phyloP scores from a whole-genome alignment of 2,888 invertebrate species.

The Aromia moschata region DNA sequence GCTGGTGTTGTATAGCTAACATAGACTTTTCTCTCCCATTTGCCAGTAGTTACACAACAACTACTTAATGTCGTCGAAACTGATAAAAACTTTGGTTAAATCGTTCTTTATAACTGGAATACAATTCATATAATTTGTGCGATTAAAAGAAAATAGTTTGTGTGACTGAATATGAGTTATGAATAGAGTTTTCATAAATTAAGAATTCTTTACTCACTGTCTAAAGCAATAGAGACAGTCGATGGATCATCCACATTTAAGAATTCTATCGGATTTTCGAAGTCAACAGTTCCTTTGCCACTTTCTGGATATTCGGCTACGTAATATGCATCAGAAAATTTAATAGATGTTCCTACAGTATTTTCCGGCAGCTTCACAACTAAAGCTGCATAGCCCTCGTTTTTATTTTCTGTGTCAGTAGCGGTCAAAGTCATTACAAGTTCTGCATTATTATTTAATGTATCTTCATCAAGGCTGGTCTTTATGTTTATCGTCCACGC shows the following conservation, averaged over 20 bases:
- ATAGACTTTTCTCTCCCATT: no score
- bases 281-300: conserved; percentile 22
- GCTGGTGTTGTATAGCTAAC: no score
- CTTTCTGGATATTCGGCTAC: conserved; percentile 35
- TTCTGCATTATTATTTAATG: neutral
- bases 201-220: conserved; percentile 29
- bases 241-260: neutral
- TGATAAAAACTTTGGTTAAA: neutral
- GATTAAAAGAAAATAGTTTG: no score
- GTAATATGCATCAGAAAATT: conserved; percentile 39
- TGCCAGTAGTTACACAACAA: no score
- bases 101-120: conserved; percentile 9
- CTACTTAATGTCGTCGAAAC: conserved; percentile 21
- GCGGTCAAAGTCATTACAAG: conserved; percentile 19
- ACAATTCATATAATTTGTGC: no score
- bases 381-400: conserved; percentile 22
- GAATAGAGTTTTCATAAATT: no score
- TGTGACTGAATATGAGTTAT: no score
- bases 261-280: conserved; percentile 27
- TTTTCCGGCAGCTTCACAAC: conserved; percentile 32
- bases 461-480: neutral
- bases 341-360: conserved; percentile 18
- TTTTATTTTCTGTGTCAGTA: neutral
- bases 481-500: conserved; percentile 4
- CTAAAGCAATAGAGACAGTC: neutral